These are phyloP conservation scores for Xylophagus ater DNA, from an alignment of 2,888 invertebrate species.

Conservation along the genomic window DNA sequence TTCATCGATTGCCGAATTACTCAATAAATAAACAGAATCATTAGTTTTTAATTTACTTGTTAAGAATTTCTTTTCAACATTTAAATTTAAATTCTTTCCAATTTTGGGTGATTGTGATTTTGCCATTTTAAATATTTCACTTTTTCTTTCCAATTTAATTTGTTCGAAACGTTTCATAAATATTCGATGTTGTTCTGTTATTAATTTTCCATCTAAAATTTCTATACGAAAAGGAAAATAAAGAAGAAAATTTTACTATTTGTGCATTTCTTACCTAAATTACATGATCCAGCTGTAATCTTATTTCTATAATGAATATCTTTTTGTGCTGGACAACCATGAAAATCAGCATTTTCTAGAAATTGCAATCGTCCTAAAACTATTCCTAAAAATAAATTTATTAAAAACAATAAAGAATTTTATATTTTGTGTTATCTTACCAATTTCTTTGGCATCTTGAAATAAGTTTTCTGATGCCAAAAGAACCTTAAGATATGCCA, in stretches of 20 bases:
- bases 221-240: slow-evolving; percentile 42
- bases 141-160: slow-evolving; percentile 6
- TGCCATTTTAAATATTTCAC: not conserved
- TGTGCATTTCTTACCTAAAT: slow-evolving; percentile 45
- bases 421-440: slow-evolving; percentile 30
- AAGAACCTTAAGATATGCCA: slow-evolving; percentile 33
- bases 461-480: slow-evolving; percentile 41
- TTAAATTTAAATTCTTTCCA: not conserved
- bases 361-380: slow-evolving; percentile 45
- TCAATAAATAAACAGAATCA: slow-evolving; percentile 5
- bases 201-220: slow-evolving; percentile 47
- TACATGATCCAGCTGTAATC: slow-evolving; percentile 49
- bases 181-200: slow-evolving; percentile 47
- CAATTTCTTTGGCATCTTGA: slow-evolving; percentile 39
- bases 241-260: no score
- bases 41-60: not conserved
- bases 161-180: slow-evolving; percentile 52
- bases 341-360: slow-evolving; percentile 46
- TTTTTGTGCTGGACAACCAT: slow-evolving; percentile 52
- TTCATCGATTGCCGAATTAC: slow-evolving; percentile 5
- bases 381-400: slow-evolving; percentile 35
- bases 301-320: slow-evolving; percentile 55
- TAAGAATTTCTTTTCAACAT: not conserved
- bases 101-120: no score
- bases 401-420: not conserved